These are phyloP conservation scores for Oncorhynchus tshawytscha DNA, from an alignment of 2,113 vertebrate genomes.

Conservation along the genomic window DNA sequence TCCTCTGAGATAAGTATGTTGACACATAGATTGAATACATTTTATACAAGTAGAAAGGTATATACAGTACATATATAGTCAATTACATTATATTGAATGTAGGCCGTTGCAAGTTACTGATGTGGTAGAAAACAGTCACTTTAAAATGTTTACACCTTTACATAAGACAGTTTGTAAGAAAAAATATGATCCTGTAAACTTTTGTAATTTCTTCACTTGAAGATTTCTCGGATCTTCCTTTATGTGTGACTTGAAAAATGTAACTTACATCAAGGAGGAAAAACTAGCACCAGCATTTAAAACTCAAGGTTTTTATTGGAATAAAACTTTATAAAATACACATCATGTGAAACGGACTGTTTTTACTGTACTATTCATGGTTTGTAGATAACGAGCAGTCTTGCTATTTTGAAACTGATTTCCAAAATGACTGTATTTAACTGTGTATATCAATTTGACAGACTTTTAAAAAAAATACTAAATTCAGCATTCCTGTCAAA, in stretches of 20 bases:
- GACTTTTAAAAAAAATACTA: conserved; percentile 68
- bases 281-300: conserved; percentile 70
- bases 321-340: conserved; percentile 50
- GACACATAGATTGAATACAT: not conserved
- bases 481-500: conserved; percentile 70
- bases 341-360: conserved; percentile 58
- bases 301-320: conserved; percentile 49
- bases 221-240: too few relatives aligned
- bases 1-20: not conserved
- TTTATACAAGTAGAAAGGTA: not conserved
- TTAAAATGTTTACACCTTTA: not conserved
- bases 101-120: conserved; percentile 41
- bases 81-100: conserved; percentile 56
- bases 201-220: too few relatives aligned
- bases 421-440: conserved; percentile 69
- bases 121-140: not conserved
- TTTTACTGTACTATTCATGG: conserved; percentile 68
- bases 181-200: too few relatives aligned
- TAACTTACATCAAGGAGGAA: conserved; percentile 43
- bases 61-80: conserved; percentile 22
- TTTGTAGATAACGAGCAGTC: conserved; percentile 67
- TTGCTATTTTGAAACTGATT: conserved; percentile 62
- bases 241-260: conserved; percentile 30
- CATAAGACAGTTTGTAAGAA: not conserved
- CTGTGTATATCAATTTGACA: conserved; percentile 63